Evolutionary conservation across 1,140 invertebrate species (phyloP).

Genomic region (Trypoxylus dichotomus): DNA sequence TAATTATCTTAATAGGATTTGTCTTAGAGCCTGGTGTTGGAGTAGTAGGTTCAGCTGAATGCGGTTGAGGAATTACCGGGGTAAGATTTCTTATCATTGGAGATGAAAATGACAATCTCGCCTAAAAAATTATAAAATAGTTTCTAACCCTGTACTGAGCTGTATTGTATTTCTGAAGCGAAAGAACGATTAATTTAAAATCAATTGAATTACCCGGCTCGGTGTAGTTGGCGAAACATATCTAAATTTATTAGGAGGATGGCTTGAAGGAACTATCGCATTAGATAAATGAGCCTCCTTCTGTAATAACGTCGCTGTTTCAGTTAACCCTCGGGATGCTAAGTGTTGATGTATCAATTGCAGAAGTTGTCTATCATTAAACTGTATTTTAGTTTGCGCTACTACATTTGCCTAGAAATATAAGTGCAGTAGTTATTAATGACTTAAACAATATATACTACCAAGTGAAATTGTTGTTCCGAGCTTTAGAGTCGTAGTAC

Average conservation of each 20-base stretch:
- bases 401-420: constrained; percentile 82
- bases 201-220: constrained; percentile 46
- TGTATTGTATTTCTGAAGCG: no score
- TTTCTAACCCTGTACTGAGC: no score
- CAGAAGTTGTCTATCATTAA: constrained; percentile 89
- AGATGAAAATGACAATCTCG: constrained; percentile 39
- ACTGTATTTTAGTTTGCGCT: constrained; percentile 92
- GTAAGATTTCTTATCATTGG: constrained; percentile 24
- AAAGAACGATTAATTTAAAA: no score
- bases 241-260: constrained; percentile 61
- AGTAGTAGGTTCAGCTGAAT: background rate
- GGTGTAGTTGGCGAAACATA: constrained; percentile 56
- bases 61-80: background rate
- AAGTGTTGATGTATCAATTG: constrained; percentile 92
- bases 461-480: no score
- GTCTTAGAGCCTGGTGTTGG: constrained; percentile 10
- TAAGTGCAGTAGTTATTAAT: constrained; percentile 5
- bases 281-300: constrained; percentile 69
- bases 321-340: constrained; percentile 70
- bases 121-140: constrained; percentile 21
- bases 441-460: no score
- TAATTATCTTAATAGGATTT: constrained; percentile 46
- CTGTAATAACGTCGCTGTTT: constrained; percentile 73
- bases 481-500: no score
- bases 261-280: constrained; percentile 55